Evolutionary conservation across 1,140 invertebrate genomes (phyloP).

Genomic region (Drosophila repletoides): DNA sequence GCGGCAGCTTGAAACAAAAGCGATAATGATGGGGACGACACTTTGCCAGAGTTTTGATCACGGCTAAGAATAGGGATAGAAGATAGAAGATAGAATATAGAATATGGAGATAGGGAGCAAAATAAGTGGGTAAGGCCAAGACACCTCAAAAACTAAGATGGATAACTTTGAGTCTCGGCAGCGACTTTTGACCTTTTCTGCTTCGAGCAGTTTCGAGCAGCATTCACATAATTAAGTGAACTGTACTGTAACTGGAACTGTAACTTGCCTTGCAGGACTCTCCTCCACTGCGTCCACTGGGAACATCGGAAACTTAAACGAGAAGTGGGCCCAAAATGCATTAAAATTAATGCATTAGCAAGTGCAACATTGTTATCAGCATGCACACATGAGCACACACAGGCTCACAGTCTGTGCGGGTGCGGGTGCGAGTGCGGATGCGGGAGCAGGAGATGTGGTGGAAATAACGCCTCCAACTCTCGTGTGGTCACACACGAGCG

Average conservation of each 20-base stretch:
- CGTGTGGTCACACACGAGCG: slow-evolving; percentile 73
- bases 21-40: slow-evolving; percentile 74
- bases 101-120: not conserved
- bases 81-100: not conserved
- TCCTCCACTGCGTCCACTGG: not conserved
- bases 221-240: slow-evolving; percentile 76
- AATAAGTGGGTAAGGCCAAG: slow-evolving; percentile 31
- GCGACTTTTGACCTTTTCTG: slow-evolving; percentile 49
- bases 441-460: not conserved
- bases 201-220: slow-evolving; percentile 2
- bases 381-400: slow-evolving; percentile 74
- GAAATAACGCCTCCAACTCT: slow-evolving; percentile 40
- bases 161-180: slow-evolving; percentile 55
- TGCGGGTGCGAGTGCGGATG: not conserved
- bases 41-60: slow-evolving; percentile 55
- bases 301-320: slow-evolving; percentile 24
- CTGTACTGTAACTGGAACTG: slow-evolving; percentile 39
- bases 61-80: not conserved
- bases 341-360: slow-evolving; percentile 80
- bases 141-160: slow-evolving; percentile 63
- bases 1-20: slow-evolving; percentile 54
- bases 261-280: not conserved
- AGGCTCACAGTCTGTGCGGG: slow-evolving; percentile 1
- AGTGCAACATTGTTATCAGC: slow-evolving; percentile 79
- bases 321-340: slow-evolving; percentile 57